Percentiles rank a stretch among this genome's conserved stretches.
Evolutionary conservation across 2,888 invertebrate genomes (phyloP).

Genomic region (Mimachlamys varia): DNA sequence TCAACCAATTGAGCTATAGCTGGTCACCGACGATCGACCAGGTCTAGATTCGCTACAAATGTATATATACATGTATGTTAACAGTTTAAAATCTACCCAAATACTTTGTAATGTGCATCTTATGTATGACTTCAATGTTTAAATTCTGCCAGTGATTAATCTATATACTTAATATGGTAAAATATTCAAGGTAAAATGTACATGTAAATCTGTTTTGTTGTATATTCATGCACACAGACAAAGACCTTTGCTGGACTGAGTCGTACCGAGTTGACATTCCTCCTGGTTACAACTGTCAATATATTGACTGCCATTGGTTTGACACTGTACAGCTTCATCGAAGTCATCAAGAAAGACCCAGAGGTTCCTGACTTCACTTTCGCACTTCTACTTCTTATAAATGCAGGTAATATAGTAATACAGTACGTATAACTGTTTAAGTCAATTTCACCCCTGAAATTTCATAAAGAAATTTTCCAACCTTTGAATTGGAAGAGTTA

Average conservation of each 20-base stretch:
- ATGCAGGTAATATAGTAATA: conserved; percentile 71
- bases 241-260: conserved; percentile 72
- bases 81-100: no score
- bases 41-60: no score
- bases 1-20: no score
- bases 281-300: conserved; percentile 70
- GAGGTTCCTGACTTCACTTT: conserved; percentile 72
- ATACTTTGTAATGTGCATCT: no score
- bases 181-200: no score
- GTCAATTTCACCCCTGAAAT: neutral
- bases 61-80: no score
- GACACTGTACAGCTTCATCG: conserved; percentile 70
- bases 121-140: no score
- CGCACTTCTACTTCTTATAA: conserved; percentile 75
- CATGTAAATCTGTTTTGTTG: no score
- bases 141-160: no score
- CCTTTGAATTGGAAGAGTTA: neutral
- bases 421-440: neutral
- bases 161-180: no score
- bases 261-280: conserved; percentile 70
- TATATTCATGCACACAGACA: conserved; percentile 56
- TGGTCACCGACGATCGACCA: no score
- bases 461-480: neutral
- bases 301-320: conserved; percentile 71
- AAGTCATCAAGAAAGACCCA: conserved; percentile 60